phyloP scores from a whole-genome alignment of 2,797 vertebrate species.

The Dryobates pubescens region DNA sequence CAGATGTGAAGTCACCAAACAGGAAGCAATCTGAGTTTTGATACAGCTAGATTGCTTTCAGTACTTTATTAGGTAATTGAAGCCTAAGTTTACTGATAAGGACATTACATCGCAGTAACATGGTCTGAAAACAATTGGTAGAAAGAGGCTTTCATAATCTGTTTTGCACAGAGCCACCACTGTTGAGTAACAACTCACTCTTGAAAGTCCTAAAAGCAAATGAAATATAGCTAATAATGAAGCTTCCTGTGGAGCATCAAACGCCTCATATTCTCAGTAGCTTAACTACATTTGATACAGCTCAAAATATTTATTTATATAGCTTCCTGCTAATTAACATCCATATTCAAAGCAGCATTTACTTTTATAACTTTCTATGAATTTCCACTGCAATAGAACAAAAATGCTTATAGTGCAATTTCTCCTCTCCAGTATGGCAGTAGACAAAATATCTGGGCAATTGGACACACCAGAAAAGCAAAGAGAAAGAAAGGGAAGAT shows the following conservation, averaged over 20 bases:
- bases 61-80: background rate
- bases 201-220: background rate
- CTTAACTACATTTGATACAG: background rate
- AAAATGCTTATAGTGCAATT: background rate
- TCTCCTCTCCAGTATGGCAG: background rate
- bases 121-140: background rate
- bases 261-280: background rate
- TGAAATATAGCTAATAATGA: background rate
- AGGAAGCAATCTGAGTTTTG: background rate
- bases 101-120: background rate
- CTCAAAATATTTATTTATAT: background rate
- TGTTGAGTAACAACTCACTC: background rate
- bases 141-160: background rate
- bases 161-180: background rate
- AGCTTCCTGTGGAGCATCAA: background rate
- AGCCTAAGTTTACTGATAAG: background rate
- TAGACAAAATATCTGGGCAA: background rate
- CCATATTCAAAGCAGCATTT: background rate
- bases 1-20: background rate
- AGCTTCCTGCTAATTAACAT: background rate
- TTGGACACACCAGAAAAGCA: background rate
- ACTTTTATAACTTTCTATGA: background rate
- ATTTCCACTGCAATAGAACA: background rate
- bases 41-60: background rate
- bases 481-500: background rate